Evolutionary conservation across 2,888 invertebrate genomes (phyloP).

Genomic region (Tolmerus cingulatus): DNA sequence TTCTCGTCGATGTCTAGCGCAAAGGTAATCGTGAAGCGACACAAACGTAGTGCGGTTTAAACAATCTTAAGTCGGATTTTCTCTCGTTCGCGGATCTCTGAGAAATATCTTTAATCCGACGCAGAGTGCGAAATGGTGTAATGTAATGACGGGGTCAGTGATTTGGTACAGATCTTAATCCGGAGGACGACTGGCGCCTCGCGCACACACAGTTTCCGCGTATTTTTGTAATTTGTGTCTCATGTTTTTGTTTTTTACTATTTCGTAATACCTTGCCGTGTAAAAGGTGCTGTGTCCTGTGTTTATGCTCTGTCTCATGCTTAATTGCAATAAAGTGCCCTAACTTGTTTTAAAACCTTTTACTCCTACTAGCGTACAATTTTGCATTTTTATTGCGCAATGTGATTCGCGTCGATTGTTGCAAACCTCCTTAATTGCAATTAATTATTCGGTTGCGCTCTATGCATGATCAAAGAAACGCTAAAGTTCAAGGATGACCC

Average conservation of each 20-base stretch:
- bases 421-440: not conserved
- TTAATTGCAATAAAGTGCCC: not conserved
- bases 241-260: conserved; percentile 10
- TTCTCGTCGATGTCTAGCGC: not conserved
- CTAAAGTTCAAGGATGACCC: conserved; percentile 2
- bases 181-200: conserved; percentile 19
- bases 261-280: not conserved
- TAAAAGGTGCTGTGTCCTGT: not conserved
- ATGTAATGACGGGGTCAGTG: not conserved
- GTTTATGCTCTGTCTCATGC: not conserved
- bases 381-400: not conserved
- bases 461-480: not conserved
- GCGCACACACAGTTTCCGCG: not conserved
- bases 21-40: not conserved
- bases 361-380: not conserved
- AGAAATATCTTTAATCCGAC: not conserved
- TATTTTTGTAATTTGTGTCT: not conserved
- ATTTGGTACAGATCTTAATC: not conserved
- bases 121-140: conserved; percentile 16
- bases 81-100: not conserved
- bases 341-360: not conserved
- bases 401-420: not conserved
- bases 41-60: not conserved
- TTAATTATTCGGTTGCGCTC: not conserved
- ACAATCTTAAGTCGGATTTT: not conserved